Conservation (phyloP, 2,797 vertebrate species). For the Schizopygopsis malacanthus region DNA sequence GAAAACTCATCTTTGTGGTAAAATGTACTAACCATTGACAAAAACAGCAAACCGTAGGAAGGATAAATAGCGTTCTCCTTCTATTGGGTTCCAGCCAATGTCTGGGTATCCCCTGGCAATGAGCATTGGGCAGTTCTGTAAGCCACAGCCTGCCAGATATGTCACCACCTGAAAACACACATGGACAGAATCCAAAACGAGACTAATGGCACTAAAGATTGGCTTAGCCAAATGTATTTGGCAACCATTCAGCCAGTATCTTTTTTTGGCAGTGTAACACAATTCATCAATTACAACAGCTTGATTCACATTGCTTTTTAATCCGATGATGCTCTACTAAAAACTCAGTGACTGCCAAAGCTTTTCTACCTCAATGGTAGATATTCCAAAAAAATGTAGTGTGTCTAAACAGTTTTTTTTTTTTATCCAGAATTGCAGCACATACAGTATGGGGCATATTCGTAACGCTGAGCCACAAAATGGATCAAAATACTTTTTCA, state of each 20-base stretch:
- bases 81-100: conserved; percentile 97
- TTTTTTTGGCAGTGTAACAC: neutral
- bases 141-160: conserved; percentile 94
- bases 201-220: neutral
- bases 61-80: conserved; percentile 96
- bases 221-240: neutral
- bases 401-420: neutral
- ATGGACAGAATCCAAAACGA: conserved; percentile 41
- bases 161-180: conserved; percentile 87
- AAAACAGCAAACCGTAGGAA: conserved; percentile 97
- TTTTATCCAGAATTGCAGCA: neutral
- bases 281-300: neutral
- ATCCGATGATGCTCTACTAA: neutral
- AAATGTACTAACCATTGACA: conserved; percentile 87
- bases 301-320: neutral
- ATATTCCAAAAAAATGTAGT: neutral
- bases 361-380: neutral
- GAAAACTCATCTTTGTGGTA: neutral
- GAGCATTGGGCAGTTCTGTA: conserved; percentile 94
- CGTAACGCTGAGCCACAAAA: neutral
- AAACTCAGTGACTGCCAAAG: neutral
- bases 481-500: neutral
- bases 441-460: neutral
- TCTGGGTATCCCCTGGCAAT: conserved; percentile 96
- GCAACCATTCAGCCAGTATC: neutral